phyloP scores from a whole-genome alignment of 2,797 vertebrate genomes.

The Characodon lateralis region DNA sequence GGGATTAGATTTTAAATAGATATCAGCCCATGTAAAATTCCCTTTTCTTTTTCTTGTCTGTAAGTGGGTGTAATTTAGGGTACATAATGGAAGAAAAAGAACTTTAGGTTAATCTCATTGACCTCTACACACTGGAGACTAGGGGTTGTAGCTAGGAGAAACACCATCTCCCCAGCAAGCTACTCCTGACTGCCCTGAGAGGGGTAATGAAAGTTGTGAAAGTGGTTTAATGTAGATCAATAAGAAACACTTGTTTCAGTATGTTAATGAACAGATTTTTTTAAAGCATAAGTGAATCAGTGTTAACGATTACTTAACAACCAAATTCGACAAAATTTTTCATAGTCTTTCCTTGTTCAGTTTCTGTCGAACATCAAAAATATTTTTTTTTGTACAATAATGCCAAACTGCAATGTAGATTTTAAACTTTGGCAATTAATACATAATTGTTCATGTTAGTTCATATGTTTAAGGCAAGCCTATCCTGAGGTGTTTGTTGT shows the following conservation, averaged over 20 bases:
- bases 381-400: not conserved
- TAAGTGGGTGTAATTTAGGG: slow-evolving; percentile 79
- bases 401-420: not conserved
- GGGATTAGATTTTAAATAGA: slow-evolving; percentile 81
- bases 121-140: slow-evolving; percentile 73
- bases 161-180: slow-evolving; percentile 63
- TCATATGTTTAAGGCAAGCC: not conserved
- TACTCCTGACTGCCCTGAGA: slow-evolving; percentile 61
- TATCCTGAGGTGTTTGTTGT: not conserved
- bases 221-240: slow-evolving; percentile 41
- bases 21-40: slow-evolving; percentile 77
- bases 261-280: slow-evolving; percentile 1
- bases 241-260: slow-evolving; percentile 25
- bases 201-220: slow-evolving; percentile 77
- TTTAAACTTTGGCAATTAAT: not conserved
- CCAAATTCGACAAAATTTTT: not conserved
- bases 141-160: slow-evolving; percentile 68
- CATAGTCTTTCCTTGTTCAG: not conserved
- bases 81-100: slow-evolving; percentile 75
- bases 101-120: slow-evolving; percentile 84
- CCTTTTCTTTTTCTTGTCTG: slow-evolving; percentile 64
- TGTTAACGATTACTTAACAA: not conserved
- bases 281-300: not conserved
- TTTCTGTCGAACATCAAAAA: not conserved
- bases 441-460: too few relatives aligned